Evolutionary conservation across 2,888 invertebrate species (phyloP), one percentile per base, ranked within the genome.

Genomic region (Drosophila maculinotata): DNA sequence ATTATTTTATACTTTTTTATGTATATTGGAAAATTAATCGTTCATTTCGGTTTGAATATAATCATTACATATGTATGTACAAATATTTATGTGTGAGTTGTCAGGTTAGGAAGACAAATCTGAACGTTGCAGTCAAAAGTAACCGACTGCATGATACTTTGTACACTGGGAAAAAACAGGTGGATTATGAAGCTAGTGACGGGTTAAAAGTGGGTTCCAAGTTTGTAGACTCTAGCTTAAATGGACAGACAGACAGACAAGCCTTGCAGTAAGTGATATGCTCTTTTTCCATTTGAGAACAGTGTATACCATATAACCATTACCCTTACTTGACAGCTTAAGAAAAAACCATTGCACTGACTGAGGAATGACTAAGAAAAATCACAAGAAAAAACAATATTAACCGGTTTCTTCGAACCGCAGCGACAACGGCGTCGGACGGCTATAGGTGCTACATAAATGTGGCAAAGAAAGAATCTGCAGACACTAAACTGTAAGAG

Each of bases 321-420:
- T 63, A 56, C 59, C 35, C 36, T 30, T 25, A 38, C 58, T 57
- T 57, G 58, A 52, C 68, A 51, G 65, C 58, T 59, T 28, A 66
- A 65, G 38, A 57, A 82, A 60, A 65, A 82, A 64, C 41, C 68
- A 74, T 71, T 84, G 76, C 82, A 76, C 62, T 76, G 59, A 69
- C 78, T 79, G 84, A 66, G 59, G 77, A 78, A 83, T 83, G 81
- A 77, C 84, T 72, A 86, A 82, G 84, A 86, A 82, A 82, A 80
- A 84, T 81, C 75, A 70, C 58, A 69, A 45, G 45, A 45, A 45
- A 80, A 72, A 80, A 83, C 44, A 72, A 66, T 77, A 65, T 81
- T 80, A 81, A 81, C 80, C 82, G 82, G 82, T 82, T 82, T 82
- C 56, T 75, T 83, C 67, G 75, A 83, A 76, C 85, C 65, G 67